These are phyloP conservation scores for Drosophila nr. perissopoda DNA, from an alignment of 2,888 invertebrate species.

Conservation along the genomic window DNA sequence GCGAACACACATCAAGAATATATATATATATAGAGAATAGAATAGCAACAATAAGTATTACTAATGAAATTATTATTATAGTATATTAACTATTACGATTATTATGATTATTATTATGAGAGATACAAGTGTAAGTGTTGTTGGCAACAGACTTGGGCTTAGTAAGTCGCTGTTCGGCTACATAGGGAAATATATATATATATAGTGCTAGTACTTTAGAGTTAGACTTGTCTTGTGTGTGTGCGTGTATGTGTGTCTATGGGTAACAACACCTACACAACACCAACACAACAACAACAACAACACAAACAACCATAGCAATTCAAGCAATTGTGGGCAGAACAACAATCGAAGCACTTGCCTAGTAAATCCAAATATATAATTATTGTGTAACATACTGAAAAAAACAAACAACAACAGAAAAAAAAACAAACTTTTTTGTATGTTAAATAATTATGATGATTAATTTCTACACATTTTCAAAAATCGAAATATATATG, in stretches of 20 bases:
- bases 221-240: constrained; percentile 27
- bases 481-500: constrained; percentile 48
- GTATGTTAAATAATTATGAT: constrained; percentile 61
- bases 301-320: background rate
- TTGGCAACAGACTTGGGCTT: constrained; percentile 45
- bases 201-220: constrained; percentile 31
- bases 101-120: constrained; percentile 43
- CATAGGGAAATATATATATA: constrained; percentile 51
- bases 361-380: constrained; percentile 61
- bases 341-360: constrained; percentile 53
- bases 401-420: constrained; percentile 1
- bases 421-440: constrained; percentile 37
- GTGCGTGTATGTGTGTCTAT: constrained; percentile 5
- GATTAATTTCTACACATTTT: constrained; percentile 41
- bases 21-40: constrained; percentile 1
- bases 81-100: constrained; percentile 22
- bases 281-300: background rate
- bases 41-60: constrained; percentile 63
- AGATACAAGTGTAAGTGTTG: constrained; percentile 18
- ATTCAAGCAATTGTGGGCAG: background rate
- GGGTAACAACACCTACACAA: background rate
- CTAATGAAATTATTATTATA: constrained; percentile 61
- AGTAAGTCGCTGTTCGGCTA: constrained; percentile 38
- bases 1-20: constrained; percentile 43
- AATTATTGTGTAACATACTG: constrained; percentile 47